Conservation (phyloP, 2,113 vertebrate genomes). For the Lagopus leucura region DNA sequence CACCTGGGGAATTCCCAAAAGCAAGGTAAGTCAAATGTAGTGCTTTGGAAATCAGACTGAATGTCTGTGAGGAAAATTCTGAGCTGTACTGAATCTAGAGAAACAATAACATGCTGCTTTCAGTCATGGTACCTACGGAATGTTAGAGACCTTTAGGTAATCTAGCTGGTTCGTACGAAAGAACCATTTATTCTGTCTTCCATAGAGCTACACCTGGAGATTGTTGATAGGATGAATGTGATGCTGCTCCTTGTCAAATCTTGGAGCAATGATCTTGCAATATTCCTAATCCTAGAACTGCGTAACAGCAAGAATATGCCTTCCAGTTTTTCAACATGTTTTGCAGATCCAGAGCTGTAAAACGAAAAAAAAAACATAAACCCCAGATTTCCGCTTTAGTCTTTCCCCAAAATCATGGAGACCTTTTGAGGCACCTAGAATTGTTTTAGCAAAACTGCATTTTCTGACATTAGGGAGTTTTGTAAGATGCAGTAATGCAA, state of each 20-base stretch:
- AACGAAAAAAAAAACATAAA: background rate
- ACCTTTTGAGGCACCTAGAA: background rate
- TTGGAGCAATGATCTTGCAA: background rate
- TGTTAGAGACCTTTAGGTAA: background rate
- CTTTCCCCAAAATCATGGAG: background rate
- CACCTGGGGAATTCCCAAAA: constrained; percentile 60
- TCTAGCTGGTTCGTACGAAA: background rate
- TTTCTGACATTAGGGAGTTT: background rate
- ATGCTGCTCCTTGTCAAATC: background rate
- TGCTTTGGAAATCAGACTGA: background rate
- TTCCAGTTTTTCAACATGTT: background rate
- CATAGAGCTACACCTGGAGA: background rate
- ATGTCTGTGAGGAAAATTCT: background rate
- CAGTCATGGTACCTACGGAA: background rate
- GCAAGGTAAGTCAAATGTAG: constrained; percentile 54
- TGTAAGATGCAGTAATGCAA: background rate
- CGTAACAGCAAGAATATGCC: background rate
- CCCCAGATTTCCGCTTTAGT: background rate
- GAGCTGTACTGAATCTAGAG: background rate
- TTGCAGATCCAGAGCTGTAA: background rate
- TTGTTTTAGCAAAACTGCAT: background rate
- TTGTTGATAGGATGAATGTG: background rate
- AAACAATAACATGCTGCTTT: background rate
- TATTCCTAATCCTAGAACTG: background rate
- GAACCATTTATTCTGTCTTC: background rate